phyloP scores from a whole-genome alignment of 2,797 vertebrate genomes.

The Ctenochaetus hawaiiensis region DNA sequence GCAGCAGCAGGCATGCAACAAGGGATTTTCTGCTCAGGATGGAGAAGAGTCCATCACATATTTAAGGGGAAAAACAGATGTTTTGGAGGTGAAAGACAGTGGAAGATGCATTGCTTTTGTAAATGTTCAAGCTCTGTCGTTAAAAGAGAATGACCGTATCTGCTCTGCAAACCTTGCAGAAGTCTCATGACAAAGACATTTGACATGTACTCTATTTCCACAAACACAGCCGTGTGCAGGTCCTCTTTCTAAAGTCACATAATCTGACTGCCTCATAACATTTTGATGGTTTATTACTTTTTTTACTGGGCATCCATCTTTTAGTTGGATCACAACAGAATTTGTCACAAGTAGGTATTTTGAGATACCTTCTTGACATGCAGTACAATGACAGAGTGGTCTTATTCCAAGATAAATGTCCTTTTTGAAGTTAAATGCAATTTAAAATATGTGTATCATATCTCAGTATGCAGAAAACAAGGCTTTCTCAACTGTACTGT shows the following conservation, averaged over 20 bases:
- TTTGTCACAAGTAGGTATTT: slow-evolving; percentile 1
- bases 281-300: slow-evolving; percentile 7
- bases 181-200: slow-evolving; percentile 70
- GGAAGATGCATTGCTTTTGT: slow-evolving; percentile 66
- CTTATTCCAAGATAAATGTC: neutral
- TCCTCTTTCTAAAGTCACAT: slow-evolving; percentile 5
- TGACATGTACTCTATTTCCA: neutral
- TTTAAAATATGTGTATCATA: slow-evolving; percentile 14
- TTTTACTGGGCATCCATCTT: neutral
- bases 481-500: slow-evolving; percentile 18
- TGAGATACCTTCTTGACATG: neutral
- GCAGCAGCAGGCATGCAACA: slow-evolving; percentile 38
- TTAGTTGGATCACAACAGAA: neutral
- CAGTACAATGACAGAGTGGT: neutral
- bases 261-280: neutral
- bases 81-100: slow-evolving; percentile 64
- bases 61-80: slow-evolving; percentile 34
- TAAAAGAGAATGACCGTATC: slow-evolving; percentile 47
- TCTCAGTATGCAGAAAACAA: slow-evolving; percentile 11
- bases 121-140: slow-evolving; percentile 67
- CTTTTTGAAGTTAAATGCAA: slow-evolving; percentile 4
- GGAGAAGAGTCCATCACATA: slow-evolving; percentile 28
- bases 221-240: neutral
- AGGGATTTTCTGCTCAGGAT: slow-evolving; percentile 44
- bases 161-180: slow-evolving; percentile 63